phyloP scores from a whole-genome alignment of 2,888 invertebrate species.

The Brachypalpus laphriformis region DNA sequence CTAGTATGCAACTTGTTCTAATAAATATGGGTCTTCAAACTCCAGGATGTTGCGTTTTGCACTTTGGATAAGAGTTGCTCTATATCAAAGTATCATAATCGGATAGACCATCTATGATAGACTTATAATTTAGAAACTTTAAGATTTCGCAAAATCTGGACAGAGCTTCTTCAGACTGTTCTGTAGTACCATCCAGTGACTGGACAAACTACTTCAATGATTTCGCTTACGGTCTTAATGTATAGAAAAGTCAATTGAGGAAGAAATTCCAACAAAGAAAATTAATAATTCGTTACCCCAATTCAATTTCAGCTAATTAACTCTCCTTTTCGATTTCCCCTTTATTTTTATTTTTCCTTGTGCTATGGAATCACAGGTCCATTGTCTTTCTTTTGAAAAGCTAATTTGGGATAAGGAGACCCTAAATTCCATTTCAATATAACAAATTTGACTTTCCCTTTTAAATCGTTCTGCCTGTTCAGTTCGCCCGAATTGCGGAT shows the following conservation, averaged over 20 bases:
- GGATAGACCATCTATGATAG: no score
- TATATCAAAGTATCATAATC: no score
- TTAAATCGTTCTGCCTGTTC: background rate
- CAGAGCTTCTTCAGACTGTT: no score
- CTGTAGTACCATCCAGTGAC: no score
- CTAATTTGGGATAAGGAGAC: background rate
- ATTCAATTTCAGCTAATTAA: slow-evolving; percentile 16
- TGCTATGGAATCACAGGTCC: background rate
- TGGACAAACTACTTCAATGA: no score
- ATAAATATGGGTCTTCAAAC: no score
- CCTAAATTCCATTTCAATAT: slow-evolving; percentile 5
- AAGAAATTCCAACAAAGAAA: background rate
- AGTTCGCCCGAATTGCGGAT: background rate
- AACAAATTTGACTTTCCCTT: background rate
- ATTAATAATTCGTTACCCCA: background rate
- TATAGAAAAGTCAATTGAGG: background rate
- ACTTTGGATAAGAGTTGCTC: no score
- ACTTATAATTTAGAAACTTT: no score
- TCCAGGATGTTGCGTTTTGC: no score
- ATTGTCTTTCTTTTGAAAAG: background rate
- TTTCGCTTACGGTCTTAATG: background rate
- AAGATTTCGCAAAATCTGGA: no score
- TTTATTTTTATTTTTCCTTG: background rate
- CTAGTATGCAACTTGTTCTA: no score
- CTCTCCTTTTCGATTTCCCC: background rate